A percentile compares a stretch with the other conserved stretches of the same genome.
Conservation (phyloP, 2,113 vertebrate genomes). For the Burhinus bistriatus region DNA sequence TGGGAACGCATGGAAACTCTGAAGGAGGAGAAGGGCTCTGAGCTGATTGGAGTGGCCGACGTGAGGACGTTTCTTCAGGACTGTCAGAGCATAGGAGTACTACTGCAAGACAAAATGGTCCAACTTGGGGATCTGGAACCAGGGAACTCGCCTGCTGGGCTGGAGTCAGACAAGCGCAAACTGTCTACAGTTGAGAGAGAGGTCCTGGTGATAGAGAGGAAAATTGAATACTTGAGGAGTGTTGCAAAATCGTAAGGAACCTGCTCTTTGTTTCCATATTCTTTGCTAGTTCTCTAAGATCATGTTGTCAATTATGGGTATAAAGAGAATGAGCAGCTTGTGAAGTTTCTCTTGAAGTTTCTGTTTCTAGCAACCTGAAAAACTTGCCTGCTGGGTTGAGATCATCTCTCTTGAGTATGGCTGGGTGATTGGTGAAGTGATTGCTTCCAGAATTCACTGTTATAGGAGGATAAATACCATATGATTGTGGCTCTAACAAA, state of each 20-base stretch:
- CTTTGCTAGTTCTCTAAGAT: neutral
- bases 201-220: slow-evolving; percentile 78
- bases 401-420: neutral
- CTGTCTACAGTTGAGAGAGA: slow-evolving; percentile 73
- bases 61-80: slow-evolving; percentile 79
- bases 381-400: neutral
- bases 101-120: slow-evolving; percentile 74
- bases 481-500: neutral
- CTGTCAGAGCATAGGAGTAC: slow-evolving; percentile 71
- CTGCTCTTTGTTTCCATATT: neutral
- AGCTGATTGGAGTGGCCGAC: slow-evolving; percentile 77
- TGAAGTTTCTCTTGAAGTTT: neutral
- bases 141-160: slow-evolving; percentile 52
- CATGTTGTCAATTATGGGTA: neutral
- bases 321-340: neutral
- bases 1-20: slow-evolving; percentile 82
- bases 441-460: neutral
- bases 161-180: slow-evolving; percentile 61
- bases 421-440: neutral
- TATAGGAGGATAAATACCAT: neutral
- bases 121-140: slow-evolving; percentile 65
- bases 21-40: slow-evolving; percentile 81
- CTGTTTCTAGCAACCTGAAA: neutral
- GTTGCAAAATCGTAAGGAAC: slow-evolving; percentile 78
- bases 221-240: slow-evolving; percentile 79